Base-by-base conservation (phyloP, 1,140 invertebrate species). In the Euura saliciscinereae region DNA sequence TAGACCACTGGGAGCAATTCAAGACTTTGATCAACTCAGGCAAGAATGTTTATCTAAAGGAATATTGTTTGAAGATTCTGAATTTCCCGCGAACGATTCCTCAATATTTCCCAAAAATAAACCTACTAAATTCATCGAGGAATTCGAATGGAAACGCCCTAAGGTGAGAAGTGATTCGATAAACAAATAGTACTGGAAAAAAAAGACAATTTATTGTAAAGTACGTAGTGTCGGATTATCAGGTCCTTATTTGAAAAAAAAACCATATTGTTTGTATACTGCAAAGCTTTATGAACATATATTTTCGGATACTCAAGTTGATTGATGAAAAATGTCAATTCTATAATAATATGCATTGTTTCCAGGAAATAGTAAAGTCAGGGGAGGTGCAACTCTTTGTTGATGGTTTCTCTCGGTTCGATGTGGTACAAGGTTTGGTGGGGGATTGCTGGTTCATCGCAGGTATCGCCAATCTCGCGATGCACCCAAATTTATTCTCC, bases 371-470 rank as follows among this genome's bases (percentile, higher is more conserved):
- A 69, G 89, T 89, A 65, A 28, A 28, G 28, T 28, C 28, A 28
- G 91, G 93, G 59, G 90, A 97, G 81, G 97, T 98, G 0, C 91
- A 96, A 79, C 91, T 99, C 43, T 98, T 28, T 28, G 28, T 98
- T 2, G 97, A 97, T 80, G 98, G 97, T 2, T 97, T 94, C 82
- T 96, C 96, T 10, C 90, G 98, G 76, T 99, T 99, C 88, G 98
- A 99, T 88, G 95, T 99, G 0, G 95, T 97, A 76, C 98, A 99
- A 88, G 98, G 98, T 74, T 96, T 98, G 89, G 88, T 99, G 0
- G 98, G 98, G 67, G 98, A 99, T 84, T 99, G 98, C 84, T 99
- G 98, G 98, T 88, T 99, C 0, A 86, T 99, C 75, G 98, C 98
- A 43, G 98, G 98, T 44, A 93, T 98, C 0, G 97, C 97, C 4